phyloP scores from a whole-genome alignment of 2,113 vertebrate genomes.

The Gracilinanus agilis region DNA sequence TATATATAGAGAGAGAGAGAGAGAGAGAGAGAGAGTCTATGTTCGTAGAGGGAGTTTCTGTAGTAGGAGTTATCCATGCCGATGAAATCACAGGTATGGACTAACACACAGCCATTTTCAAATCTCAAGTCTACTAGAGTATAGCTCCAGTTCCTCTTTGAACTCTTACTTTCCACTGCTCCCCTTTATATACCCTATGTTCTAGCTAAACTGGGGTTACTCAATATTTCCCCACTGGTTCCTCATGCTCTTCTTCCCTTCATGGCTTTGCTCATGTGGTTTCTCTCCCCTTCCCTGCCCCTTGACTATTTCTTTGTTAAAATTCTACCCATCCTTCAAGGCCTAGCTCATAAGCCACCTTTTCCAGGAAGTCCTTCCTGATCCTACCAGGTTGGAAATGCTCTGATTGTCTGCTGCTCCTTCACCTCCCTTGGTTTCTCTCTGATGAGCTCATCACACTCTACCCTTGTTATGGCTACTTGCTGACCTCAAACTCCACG shows the following conservation, averaged over 20 bases:
- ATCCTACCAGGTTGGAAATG: neutral
- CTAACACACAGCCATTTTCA: neutral
- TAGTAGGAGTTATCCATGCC: neutral
- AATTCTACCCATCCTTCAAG: neutral
- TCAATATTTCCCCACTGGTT: neutral
- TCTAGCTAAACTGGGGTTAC: neutral
- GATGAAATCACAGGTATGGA: neutral
- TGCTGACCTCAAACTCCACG: neutral
- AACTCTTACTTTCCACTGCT: neutral
- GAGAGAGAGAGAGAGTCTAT: no score
- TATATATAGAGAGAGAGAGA: no score
- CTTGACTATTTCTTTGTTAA: neutral
- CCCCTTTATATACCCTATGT: neutral
- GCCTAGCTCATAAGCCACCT: neutral
- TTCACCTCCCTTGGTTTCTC: neutral
- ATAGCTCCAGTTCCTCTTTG: neutral
- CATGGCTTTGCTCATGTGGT: neutral
- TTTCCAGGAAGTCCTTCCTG: neutral
- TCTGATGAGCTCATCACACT: neutral
- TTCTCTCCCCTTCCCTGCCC: neutral
- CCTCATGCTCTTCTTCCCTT: no score
- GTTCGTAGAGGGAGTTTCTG: neutral
- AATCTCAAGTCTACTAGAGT: neutral
- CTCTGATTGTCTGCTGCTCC: neutral
- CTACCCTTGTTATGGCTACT: neutral